Conservation (phyloP, 2,113 vertebrate genomes). For the Gadus macrocephalus region DNA sequence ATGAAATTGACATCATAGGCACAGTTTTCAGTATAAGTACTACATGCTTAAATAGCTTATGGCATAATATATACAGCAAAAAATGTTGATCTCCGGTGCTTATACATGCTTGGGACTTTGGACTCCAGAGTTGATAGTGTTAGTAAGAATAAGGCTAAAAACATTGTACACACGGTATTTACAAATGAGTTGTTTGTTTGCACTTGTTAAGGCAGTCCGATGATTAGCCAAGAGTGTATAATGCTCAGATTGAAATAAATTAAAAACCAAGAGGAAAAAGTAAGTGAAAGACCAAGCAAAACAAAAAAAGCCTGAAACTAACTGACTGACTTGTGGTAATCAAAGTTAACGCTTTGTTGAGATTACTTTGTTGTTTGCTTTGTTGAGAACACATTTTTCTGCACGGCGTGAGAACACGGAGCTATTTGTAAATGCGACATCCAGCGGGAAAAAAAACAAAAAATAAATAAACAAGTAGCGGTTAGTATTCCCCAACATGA, state of each 20-base stretch:
- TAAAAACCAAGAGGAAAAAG: conserved; percentile 61
- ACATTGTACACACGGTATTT: conserved; percentile 26
- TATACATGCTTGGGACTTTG: conserved; percentile 58
- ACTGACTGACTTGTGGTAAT: conserved; percentile 55
- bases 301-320: conserved; percentile 56
- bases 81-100: conserved; percentile 40
- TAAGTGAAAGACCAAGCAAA: conserved; percentile 44
- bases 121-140: conserved; percentile 50
- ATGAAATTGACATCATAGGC: conserved; percentile 63
- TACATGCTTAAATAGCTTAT: conserved; percentile 59
- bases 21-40: conserved; percentile 58
- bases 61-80: conserved; percentile 73
- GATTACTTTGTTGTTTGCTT: conserved; percentile 18
- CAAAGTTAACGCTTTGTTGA: conserved; percentile 44
- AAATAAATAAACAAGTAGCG: conserved; percentile 73
- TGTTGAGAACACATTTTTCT: conserved; percentile 26
- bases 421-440: conserved; percentile 44
- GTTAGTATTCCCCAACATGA: conserved; percentile 58
- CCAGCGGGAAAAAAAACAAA: conserved; percentile 50
- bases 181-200: conserved; percentile 48
- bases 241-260: conserved; percentile 71
- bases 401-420: conserved; percentile 51
- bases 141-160: conserved; percentile 59
- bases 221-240: conserved; percentile 52
- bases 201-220: conserved; percentile 49